Conservation (phyloP, 2,888 invertebrate genomes). For the Chamaedrilus cognettii region DNA sequence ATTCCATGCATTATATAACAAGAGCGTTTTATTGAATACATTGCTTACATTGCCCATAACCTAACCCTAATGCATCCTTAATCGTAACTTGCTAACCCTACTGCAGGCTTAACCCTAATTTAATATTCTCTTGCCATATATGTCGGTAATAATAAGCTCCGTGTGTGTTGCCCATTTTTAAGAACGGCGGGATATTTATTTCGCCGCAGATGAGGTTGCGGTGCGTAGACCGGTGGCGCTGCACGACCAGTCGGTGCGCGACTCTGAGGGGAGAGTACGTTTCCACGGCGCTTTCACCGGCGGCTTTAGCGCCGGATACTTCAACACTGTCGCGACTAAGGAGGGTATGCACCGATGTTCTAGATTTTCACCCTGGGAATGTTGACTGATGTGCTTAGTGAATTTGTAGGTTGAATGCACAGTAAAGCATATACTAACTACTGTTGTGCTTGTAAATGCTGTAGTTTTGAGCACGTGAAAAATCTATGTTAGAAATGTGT, state of each 20-base stretch:
- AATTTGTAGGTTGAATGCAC: neutral
- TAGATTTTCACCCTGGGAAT: too few species aligned
- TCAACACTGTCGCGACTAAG: constrained; percentile 92
- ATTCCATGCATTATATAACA: too few species aligned
- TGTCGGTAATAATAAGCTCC: too few species aligned
- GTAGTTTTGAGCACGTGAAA: too few species aligned
- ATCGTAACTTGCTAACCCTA: too few species aligned
- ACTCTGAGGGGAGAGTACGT: constrained; percentile 58
- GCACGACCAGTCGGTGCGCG: constrained; percentile 71
- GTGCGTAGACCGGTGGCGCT: constrained; percentile 75
- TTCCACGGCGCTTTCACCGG: constrained; percentile 99
- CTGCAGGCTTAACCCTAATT: too few species aligned
- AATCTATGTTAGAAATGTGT: too few species aligned
- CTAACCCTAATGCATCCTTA: too few species aligned
- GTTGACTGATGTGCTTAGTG: neutral
- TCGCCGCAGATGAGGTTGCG: constrained; percentile 70
- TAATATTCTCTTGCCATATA: too few species aligned
- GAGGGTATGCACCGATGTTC: constrained; percentile 71
- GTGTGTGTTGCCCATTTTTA: neutral
- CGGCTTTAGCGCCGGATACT: constrained; percentile 96
- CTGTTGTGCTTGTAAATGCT: neutral
- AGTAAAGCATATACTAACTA: neutral
- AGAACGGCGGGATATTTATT: neutral
- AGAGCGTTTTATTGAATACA: too few species aligned
- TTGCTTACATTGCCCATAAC: too few species aligned